Evolutionary conservation across 2,888 invertebrate genomes (phyloP), one percentile per base, ranked within the genome.

Genomic region (Platycheirus albimanus): DNA sequence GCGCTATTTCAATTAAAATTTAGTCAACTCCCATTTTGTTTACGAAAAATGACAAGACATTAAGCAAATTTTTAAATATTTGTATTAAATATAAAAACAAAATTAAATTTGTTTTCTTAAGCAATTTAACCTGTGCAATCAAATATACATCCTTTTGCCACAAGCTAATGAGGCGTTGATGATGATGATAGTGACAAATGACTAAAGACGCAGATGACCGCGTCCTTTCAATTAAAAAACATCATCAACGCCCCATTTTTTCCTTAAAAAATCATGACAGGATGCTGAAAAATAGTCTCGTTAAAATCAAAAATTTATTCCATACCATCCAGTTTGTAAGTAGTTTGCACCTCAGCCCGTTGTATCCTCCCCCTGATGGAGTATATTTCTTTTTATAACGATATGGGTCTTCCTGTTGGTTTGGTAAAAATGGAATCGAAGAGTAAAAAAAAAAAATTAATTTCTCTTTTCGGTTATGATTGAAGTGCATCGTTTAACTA

Each of bases 401-500:
- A 20, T 28, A 24, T 47, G n/a, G 56, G 3, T 47, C 41, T 5
- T 38, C 19, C 5, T 45, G 19, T 8, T 13, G 6, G 13, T 1
- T 30, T 33, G 52, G 61, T 76, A 71, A 80, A 71, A 80, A 71
- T 67, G 61, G 38, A 81, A 76, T 67, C 49, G 67, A 66, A 33
- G 13, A 13, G 24, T n/a, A n/a, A 28, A 3, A 51, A 30, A 49
- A 15, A 80, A 80, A 75, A 63, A 81, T 81, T 71, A 63, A 81
- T 76, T 77, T 81, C 67, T 56, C 52, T 71, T 28, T 36, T 66
- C 47, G 76, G 71, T 81, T 81, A 83, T 83, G 78, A 83, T 72
- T 41, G 69, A 83, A 83, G 78, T 74, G 72, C 69, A 78, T 83
- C 83, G 72, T 74, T 83, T 83, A 83, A 78, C 83, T 83, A 83